phyloP scores from a whole-genome alignment of 2,888 invertebrate genomes.

The Helicoverpa assulta region DNA sequence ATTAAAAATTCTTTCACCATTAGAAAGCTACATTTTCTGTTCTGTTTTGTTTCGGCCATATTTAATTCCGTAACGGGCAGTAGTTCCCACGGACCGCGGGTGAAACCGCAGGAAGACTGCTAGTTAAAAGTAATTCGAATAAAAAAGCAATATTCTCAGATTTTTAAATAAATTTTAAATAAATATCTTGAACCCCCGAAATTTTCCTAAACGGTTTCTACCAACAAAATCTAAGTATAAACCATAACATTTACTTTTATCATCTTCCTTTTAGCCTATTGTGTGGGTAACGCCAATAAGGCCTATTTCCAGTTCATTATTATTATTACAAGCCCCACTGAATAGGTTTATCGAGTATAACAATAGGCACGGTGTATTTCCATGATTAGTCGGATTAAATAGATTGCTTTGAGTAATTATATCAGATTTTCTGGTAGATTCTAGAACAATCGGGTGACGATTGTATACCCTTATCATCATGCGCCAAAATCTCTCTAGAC shows the following conservation, averaged over 20 bases:
- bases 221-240: not conserved
- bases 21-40: no score
- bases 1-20: no score
- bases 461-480: no score
- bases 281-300: constrained; percentile 17
- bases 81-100: no score
- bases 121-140: not conserved
- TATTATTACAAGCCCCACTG: constrained; percentile 18
- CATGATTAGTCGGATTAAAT: constrained; percentile 23
- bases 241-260: constrained; percentile 29
- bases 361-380: constrained; percentile 18
- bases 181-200: not conserved
- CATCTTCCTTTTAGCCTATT: constrained; percentile 19
- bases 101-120: no score
- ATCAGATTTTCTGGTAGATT: not conserved
- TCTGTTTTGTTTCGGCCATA: no score
- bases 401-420: not conserved
- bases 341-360: constrained; percentile 44
- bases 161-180: not conserved
- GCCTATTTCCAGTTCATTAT: constrained; percentile 13
- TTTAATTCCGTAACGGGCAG: no score
- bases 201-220: not conserved
- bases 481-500: no score
- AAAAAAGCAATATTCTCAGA: not conserved
- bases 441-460: not conserved